These are phyloP conservation scores for Cyrtodaria siliqua DNA, from an alignment of 2,888 invertebrate species.

Conservation along the genomic window DNA sequence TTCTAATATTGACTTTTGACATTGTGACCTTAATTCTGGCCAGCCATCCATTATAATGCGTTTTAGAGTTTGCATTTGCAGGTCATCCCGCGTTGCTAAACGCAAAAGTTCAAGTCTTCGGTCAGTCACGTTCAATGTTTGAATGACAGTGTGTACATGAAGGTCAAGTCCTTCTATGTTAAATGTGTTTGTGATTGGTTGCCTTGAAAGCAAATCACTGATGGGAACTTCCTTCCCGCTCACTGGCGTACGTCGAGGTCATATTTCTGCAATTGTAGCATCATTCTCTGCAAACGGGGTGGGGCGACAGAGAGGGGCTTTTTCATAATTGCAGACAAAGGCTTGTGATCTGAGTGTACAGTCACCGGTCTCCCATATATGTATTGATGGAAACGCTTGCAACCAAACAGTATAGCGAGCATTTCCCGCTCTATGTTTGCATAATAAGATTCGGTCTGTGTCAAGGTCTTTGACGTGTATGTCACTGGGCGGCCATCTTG, in stretches of 20 bases:
- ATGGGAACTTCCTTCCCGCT: conserved; percentile 9
- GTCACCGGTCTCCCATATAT: conserved; percentile 50
- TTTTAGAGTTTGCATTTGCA: conserved; percentile 19
- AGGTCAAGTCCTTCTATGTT: conserved; percentile 21
- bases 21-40: conserved; percentile 28
- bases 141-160: conserved; percentile 34
- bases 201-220: conserved; percentile 2
- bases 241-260: not conserved
- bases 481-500: conserved; percentile 66
- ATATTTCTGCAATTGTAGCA: conserved; percentile 32
- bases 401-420: conserved; percentile 61
- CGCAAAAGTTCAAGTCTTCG: conserved; percentile 10
- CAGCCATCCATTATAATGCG: conserved; percentile 38
- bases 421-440: conserved; percentile 68
- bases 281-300: conserved; percentile 29
- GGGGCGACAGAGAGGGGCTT: conserved; percentile 42
- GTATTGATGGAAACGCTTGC: conserved; percentile 63
- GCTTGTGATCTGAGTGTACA: conserved; percentile 30
- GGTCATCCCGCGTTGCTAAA: conserved; percentile 15
- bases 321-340: conserved; percentile 38
- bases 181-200: not conserved
- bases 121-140: conserved; percentile 31
- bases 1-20: too few relatives aligned
- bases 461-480: conserved; percentile 67
- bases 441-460: conserved; percentile 61